Conservation (phyloP, 2,888 invertebrate genomes). For the Aromia moschata region DNA sequence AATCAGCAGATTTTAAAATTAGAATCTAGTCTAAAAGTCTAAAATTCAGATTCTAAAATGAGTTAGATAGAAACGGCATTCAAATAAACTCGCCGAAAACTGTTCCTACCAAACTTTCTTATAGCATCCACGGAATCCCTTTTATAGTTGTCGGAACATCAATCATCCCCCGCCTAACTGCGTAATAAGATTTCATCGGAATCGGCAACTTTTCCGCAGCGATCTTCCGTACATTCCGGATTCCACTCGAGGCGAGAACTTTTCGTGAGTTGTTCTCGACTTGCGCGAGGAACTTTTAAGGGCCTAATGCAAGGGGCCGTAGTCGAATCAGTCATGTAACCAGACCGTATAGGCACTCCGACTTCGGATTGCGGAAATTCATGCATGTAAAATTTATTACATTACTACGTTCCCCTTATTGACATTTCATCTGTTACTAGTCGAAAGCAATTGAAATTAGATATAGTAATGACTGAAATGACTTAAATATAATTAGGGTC, state of each 20-base stretch:
- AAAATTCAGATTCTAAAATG: too few relatives aligned
- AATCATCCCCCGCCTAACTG: conserved; percentile 25
- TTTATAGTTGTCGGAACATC: conserved; percentile 27
- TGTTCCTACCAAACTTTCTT: conserved; percentile 13
- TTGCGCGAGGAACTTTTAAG: conserved; percentile 14
- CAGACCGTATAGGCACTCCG: neutral
- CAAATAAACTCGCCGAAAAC: conserved; percentile 13
- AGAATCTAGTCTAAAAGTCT: too few relatives aligned
- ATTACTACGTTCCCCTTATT: too few relatives aligned
- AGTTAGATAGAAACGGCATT: neutral
- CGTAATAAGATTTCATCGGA: conserved; percentile 24
- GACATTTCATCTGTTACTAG: too few relatives aligned
- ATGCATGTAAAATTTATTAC: too few relatives aligned
- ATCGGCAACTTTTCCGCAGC: conserved; percentile 27
- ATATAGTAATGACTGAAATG: too few relatives aligned
- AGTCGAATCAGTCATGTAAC: conserved; percentile 8
- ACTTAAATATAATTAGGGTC: too few relatives aligned
- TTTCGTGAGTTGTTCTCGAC: conserved; percentile 22
- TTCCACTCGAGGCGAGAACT: conserved; percentile 14
- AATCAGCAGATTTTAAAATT: too few relatives aligned
- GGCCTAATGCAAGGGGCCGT: conserved; percentile 12
- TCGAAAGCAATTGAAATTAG: too few relatives aligned
- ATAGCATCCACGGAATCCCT: conserved; percentile 20
- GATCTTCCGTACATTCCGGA: conserved; percentile 8
- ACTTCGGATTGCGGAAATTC: too few relatives aligned